These are phyloP conservation scores for Graptemys geographica DNA, from an alignment of 2,797 vertebrate species.

Conservation along the genomic window DNA sequence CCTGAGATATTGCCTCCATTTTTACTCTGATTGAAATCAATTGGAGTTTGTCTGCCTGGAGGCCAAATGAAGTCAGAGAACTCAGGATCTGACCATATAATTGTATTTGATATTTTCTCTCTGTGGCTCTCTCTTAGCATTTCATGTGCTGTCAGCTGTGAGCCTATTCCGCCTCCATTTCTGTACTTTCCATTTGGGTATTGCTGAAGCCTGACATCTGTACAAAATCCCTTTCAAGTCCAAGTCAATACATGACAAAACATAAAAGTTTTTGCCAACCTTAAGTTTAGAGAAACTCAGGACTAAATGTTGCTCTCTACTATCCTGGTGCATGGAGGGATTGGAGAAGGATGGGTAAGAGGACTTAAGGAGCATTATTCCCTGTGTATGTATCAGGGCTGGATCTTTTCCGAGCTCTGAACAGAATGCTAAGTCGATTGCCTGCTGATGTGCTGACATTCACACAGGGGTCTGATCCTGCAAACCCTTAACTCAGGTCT, in stretches of 20 bases:
- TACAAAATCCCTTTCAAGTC: rapidly evolving
- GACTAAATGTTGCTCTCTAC: background rate
- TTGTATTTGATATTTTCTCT: rapidly evolving
- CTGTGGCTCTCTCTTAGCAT: background rate
- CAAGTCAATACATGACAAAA: background rate
- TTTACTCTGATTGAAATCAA: background rate
- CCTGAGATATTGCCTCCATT: background rate
- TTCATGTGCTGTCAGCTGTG: background rate
- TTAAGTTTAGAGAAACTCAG: background rate
- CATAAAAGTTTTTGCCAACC: rapidly evolving
- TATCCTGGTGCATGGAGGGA: background rate
- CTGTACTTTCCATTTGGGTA: background rate
- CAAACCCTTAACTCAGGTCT: background rate
- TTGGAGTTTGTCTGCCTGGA: rapidly evolving
- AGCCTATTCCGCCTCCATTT: background rate
- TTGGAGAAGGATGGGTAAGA: background rate
- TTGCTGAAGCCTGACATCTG: rapidly evolving
- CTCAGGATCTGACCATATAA: rapidly evolving
- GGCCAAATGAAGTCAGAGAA: background rate
- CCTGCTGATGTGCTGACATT: background rate
- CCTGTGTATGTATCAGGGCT: background rate
- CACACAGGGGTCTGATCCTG: background rate
- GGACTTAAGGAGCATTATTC: background rate
- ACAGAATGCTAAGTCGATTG: background rate
- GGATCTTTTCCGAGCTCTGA: background rate